Base-by-base conservation (phyloP, 2,113 vertebrate genomes). In the Lucifuga dentata region DNA sequence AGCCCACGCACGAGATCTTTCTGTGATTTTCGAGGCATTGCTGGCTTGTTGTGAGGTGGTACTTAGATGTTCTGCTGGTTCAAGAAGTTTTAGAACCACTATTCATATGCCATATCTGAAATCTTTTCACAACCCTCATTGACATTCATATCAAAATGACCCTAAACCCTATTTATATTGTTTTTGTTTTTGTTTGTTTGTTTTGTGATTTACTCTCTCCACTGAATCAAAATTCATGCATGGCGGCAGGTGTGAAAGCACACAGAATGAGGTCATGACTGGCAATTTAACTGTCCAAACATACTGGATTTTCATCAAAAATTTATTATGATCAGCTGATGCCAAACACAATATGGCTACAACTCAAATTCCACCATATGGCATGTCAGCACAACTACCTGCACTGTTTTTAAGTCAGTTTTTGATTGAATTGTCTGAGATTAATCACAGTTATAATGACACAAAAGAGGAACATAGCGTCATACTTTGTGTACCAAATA, bases 321-420 rank as follows among this genome's bases (percentile, higher is more conserved):
- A 63, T 83, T 69, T 43, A 24, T 45, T 32, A 29, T 39, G 11
- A 75, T 74, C 9, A 17, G 19, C 56, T 20, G 44, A 61, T 24
- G 53, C 65, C 52, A 49, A 52, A 21, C 32, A 55, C 50, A 58
- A 17, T 21, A 23, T 16, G 63, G 26, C 26, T 16, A 10, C 43
- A 10, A 16, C 40, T 62, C 73, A 38, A 57, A 74, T 58, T 46
- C 40, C 49, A 58, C 60, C 79, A 78, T 67, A 73, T 85, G 80
- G 45, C 23, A 39, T 15, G 12, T 39, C 13, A 49, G 11, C 43
- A 15, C 39, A 24, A 62, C 44, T 71, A 72, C 72, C 67, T 84
- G 70, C 56, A 49, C 26, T 46, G 29, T 21, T 40, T 36, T 39
- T 19, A 74, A 44, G 13, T 62, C 1, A 44, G 66, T 56, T 51